A percentile compares a stretch with the other conserved stretches of the same genome.
phyloP scores from a whole-genome alignment of 2,797 vertebrate genomes.

The Brachyalestes nurse region DNA sequence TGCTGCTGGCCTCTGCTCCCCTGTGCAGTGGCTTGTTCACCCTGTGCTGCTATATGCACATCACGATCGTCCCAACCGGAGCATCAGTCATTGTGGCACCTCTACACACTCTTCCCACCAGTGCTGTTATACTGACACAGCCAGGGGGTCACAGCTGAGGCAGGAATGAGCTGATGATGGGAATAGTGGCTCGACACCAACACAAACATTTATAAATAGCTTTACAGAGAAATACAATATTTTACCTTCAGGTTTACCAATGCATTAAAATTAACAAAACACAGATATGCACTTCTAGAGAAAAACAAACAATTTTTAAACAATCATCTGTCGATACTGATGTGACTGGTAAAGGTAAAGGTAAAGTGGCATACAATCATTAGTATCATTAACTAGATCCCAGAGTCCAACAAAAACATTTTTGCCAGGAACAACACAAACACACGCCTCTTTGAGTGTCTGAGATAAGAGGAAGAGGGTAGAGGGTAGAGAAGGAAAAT shows the following conservation, averaged over 20 bases:
- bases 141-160: neutral
- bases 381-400: too few species aligned
- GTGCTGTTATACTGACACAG: constrained; percentile 11
- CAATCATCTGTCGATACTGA: too few species aligned
- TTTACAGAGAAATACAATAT: neutral
- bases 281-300: too few species aligned
- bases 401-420: too few species aligned
- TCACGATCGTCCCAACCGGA: neutral
- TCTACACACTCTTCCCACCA: constrained; percentile 2
- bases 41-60: constrained; percentile 3
- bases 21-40: neutral
- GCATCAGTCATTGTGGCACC: constrained; percentile 1
- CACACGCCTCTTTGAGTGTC: neutral
- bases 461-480: neutral
- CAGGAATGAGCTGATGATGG: neutral
- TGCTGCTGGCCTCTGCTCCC: neutral
- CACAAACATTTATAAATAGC: neutral
- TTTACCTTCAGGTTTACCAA: too few species aligned
- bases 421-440: neutral
- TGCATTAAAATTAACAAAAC: too few species aligned
- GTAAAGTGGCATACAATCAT: too few species aligned
- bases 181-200: too few species aligned
- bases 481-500: constrained; percentile 38
- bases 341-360: too few species aligned
- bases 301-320: too few species aligned